phyloP scores from a whole-genome alignment of 2,888 invertebrate genomes.

The Xanthorhoe designata region DNA sequence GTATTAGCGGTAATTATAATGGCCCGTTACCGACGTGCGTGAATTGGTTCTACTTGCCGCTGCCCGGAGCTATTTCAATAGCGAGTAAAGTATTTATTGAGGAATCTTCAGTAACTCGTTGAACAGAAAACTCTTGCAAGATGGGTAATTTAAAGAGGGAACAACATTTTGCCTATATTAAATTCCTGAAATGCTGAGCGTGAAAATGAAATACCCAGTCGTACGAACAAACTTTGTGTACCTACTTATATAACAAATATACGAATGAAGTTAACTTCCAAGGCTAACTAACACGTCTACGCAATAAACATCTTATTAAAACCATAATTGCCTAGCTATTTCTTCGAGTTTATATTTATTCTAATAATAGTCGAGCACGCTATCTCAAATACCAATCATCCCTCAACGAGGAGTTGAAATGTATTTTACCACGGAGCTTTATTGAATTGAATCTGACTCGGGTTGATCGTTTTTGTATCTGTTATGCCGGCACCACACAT shows the following conservation, averaged over 20 bases:
- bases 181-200: not conserved
- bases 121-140: not conserved
- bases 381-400: not conserved
- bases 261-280: conserved; percentile 3
- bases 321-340: conserved; percentile 22
- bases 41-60: too few relatives aligned
- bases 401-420: not conserved
- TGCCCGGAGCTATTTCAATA: too few relatives aligned
- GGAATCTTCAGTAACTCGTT: not conserved
- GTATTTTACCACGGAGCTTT: conserved; percentile 1
- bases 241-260: not conserved
- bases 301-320: conserved; percentile 23
- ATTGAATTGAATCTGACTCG: not conserved
- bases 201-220: not conserved
- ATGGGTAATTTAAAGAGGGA: not conserved
- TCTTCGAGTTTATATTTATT: not conserved
- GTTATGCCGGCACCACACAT: too few relatives aligned
- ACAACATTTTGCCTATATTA: not conserved
- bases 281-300: conserved; percentile 28
- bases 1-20: too few relatives aligned
- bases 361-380: conserved; percentile 5
- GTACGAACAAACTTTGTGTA: not conserved
- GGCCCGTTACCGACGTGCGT: too few relatives aligned
- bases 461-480: conserved; percentile 1
- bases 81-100: not conserved